Base-by-base conservation (phyloP, 1,140 invertebrate genomes). In the Heliconius hermathena region DNA sequence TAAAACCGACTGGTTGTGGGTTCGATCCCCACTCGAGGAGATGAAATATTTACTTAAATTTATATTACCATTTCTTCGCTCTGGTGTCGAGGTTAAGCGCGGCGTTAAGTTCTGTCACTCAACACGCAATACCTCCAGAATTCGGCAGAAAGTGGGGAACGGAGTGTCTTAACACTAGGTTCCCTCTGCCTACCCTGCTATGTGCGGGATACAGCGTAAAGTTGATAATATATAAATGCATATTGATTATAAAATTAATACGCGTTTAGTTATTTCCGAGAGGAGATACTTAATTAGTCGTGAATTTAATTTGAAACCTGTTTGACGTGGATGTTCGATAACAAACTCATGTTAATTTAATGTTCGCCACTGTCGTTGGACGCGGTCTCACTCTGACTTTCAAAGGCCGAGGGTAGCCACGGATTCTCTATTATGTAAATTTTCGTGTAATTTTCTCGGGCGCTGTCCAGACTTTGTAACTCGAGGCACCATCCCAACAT, bases 401-500 rank as follows among this genome's bases (percentile, higher is more conserved):
- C 91, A 93, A 94, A 94, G 93, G 91, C 92, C 89, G 87, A 90
- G 87, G 86, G 88, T 81, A 84, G 91, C 91, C 91, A 93, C 91
- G 90, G 91, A 92, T 94, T 94, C 91, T 93, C 91, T 93, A 93
- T 94, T 94, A 94, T 94, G 91, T 91, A 94, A 94, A 94, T 94
- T 94, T 91, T 84, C 87, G 84, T 87, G 89, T 93, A 93, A 93
- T 93, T 93, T 89, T 87, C 75, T 88, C 89, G 74, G 86, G 85
- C 84, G 88, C 85, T 89, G 84, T 84, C 83, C 87, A 88, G 90
- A 92, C 91, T 94, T 94, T 93, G 91, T 90, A 90, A 93, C 88
- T 79, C 83, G 87, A 91, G 74, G 16, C 49, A 46, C 71, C 73
- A 11, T 20, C 60, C 16, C 66, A 71, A 46, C 71, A 26, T 74